Evolutionary conservation across 37 sponge, comb jelly and placozoan genomes (phyloP).

Genomic region (Oopsacas minuta): DNA sequence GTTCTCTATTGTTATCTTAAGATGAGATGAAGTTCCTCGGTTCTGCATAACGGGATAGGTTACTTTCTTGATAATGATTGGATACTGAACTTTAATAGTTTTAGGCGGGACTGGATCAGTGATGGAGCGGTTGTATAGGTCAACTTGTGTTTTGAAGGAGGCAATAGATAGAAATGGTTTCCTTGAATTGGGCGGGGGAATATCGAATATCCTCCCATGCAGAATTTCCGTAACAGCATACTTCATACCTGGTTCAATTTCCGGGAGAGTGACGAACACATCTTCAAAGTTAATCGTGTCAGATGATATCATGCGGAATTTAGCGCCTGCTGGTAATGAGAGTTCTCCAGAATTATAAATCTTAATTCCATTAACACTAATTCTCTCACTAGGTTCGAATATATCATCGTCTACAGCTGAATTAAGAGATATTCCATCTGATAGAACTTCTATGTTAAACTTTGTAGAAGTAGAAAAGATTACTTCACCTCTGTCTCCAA

Average conservation of each 20-base stretch:
- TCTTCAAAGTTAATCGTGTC: conserved; percentile 56
- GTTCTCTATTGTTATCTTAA: not conserved
- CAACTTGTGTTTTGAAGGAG: conserved; percentile 32
- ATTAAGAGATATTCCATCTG: not conserved
- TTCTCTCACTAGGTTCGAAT: conserved; percentile 43
- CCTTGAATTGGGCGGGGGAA: conserved; percentile 48
- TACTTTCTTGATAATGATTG: conserved; percentile 41
- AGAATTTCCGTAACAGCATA: conserved; percentile 34
- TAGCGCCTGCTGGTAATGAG: conserved; percentile 48
- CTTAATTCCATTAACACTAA: conserved; percentile 22
- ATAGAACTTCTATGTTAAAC: conserved; percentile 30
- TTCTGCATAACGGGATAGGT: conserved; percentile 20
- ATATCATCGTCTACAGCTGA: conserved; percentile 21
- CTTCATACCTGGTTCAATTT: conserved; percentile 20
- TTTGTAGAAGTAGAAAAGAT: conserved; percentile 16
- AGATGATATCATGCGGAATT: conserved; percentile 37
- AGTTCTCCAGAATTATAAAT: conserved; percentile 41
- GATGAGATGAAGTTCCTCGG: not conserved
- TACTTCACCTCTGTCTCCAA: not conserved
- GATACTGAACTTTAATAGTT: conserved; percentile 45
- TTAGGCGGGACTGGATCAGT: conserved; percentile 27
- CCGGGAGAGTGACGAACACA: conserved; percentile 32
- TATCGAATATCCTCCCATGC: conserved; percentile 54
- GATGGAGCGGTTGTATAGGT: conserved; percentile 46
- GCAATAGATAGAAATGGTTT: conserved; percentile 41